phyloP scores from a whole-genome alignment of 2,888 invertebrate species.

The Pheosia gnoma region DNA sequence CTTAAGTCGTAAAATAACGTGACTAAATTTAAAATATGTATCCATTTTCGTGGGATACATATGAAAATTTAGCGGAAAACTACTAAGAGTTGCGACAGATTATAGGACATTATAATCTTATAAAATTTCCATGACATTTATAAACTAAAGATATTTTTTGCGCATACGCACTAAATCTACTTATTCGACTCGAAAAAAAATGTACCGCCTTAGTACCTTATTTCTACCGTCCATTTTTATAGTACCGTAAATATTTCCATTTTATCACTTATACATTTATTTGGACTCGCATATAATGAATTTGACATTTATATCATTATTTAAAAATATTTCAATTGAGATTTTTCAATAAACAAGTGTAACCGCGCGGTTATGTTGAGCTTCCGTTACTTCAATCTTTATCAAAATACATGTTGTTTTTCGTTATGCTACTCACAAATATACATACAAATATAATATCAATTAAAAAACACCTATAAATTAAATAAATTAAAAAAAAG shows the following conservation, averaged over 20 bases:
- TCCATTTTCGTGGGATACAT: conserved; percentile 54
- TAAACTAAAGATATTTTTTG: conserved; percentile 10
- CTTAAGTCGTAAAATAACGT: conserved; percentile 33
- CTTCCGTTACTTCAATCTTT: conserved; percentile 13
- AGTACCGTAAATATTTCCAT: conserved; percentile 26
- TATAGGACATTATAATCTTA: background rate
- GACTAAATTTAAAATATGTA: conserved; percentile 61
- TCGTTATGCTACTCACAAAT: conserved; percentile 7
- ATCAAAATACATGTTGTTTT: conserved; percentile 15
- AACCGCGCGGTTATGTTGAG: conserved; percentile 33
- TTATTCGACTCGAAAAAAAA: conserved; percentile 32
- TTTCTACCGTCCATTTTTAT: conserved; percentile 26
- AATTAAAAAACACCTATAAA: conserved; percentile 31
- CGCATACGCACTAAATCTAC: conserved; percentile 32
- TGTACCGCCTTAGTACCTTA: conserved; percentile 14
- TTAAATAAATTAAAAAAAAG: conserved; percentile 34
- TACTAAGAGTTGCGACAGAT: conserved; percentile 2
- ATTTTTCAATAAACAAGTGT: conserved; percentile 17
- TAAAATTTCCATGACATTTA: background rate
- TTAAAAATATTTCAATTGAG: conserved; percentile 18
- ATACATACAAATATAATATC: conserved; percentile 30
- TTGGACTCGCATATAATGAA: conserved; percentile 29
- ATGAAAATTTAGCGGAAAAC: conserved; percentile 57
- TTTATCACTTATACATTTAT: conserved; percentile 37
- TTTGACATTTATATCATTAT: conserved; percentile 27